Base-by-base conservation (phyloP, 2,797 vertebrate species). In the Coracias cyanogaster region DNA sequence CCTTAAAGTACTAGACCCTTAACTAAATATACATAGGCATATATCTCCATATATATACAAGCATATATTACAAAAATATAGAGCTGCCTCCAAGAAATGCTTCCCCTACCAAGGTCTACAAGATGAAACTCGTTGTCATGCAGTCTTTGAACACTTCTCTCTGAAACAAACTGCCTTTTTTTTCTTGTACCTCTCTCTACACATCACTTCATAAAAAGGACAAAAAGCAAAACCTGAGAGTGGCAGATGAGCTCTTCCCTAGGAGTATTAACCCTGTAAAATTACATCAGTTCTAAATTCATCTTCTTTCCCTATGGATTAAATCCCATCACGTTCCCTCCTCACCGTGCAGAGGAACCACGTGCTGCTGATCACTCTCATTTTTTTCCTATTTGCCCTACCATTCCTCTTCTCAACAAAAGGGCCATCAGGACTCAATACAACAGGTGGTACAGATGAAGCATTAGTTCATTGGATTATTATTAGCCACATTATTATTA, bases 401-500 rank as follows among this genome's bases (percentile, higher is more conserved):
- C 39, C 28, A 15, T 89, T 85, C 43, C 33, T 67, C 65, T 76
- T 57, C 80, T 49, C 62, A 79, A 74, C 74, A 86, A 82, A 92
- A 92, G 71, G 20, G 54, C 2, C 19, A 72, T 66, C 61, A 66
- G 55, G 76, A 61, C 84, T n/a, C 4, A 12, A 70, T 66, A 39
- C 61, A 88, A 89, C 60, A 81, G 86, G 82, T 74, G 86, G 60
- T 43, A 82, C 35, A 57, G 43, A 84, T 33, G 60, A 80, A 66
- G 49, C 37, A 57, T 80, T 88, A 91, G 54, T 71, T 93, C 69
- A 83, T 67, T 1, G 1, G n/a, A 54, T 82, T 94, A 91, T 94
- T 90, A 95, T 89, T 95, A 96, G 91, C 67, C 26, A 57, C 41
- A 67, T 58, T 65, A 80, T 88, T 91, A 80, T 76, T 88, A 89